Base-by-base conservation (phyloP, 2,888 invertebrate species). In the Plagiodera versicolora region DNA sequence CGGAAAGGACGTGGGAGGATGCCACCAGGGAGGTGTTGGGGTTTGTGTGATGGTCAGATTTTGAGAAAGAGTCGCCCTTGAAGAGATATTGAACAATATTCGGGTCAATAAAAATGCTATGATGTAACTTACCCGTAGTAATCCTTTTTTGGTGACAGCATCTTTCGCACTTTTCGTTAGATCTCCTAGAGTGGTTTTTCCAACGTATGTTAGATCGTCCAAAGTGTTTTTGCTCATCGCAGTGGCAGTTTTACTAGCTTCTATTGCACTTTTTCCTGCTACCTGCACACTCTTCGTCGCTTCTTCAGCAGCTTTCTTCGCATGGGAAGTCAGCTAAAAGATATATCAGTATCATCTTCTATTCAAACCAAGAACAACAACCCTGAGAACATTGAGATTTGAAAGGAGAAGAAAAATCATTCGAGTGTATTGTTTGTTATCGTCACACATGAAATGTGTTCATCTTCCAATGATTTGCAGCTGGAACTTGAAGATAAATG, bases 81-180 rank as follows among this genome's bases (percentile, higher is more conserved):
- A 69, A 66, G 60, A 64, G 63, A 61, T 44, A n/a, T 52, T 11
- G 48, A 60, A 19, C 8, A 2, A 30, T 11, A 57, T 16, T 11
- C 9, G 0, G 44, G n/a, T n/a, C n/a, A n/a, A n/a, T n/a, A n/a
- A n/a, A n/a, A n/a, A n/a, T n/a, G n/a, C n/a, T n/a, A n/a, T n/a
- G n/a, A n/a, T n/a, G n/a, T n/a, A 32, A 32, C 61, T 68, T 80
- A 89, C 90, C 84, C 92, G 91, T 51, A 94, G 81, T 55, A 95
- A 81, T 61, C 94, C 94, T 75, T 92, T 92, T 76, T 94, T 95
- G 0, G 91, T 84, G 2, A 91, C 94, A 1, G 83, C 94, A 81
- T 94, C 94, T 74, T 94, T 92, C 1, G 95, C 95, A 73, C 92
- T 92, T 80, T 95, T 95, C 0, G 95, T 95, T 16, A 95, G 81